Percentiles rank a stretch among this genome's conserved stretches.
Conservation (phyloP, 2,797 vertebrate genomes). For the Rhabdomys pumilio region DNA sequence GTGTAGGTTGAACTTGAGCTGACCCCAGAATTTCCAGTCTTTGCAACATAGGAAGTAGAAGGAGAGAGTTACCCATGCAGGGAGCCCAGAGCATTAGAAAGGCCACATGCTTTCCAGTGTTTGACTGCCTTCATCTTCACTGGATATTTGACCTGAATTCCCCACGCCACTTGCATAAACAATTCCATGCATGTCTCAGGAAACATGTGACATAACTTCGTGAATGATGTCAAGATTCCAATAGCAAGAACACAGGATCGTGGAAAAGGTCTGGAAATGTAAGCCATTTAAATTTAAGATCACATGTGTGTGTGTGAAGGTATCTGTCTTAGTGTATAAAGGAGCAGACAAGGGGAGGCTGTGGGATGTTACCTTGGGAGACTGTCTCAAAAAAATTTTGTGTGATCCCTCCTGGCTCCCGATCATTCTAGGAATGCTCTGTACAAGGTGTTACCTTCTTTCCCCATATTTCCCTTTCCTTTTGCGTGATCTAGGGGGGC, state of each 20-base stretch:
- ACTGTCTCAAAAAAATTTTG: not conserved
- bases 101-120: not conserved
- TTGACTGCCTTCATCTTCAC: constrained; percentile 55
- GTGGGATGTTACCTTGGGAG: not conserved
- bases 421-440: not conserved
- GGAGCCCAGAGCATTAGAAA: constrained; percentile 61
- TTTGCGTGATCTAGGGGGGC: not conserved
- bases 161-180: constrained; percentile 66
- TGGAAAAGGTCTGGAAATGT: constrained; percentile 44
- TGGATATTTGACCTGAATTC: constrained; percentile 74
- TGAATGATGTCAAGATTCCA: constrained; percentile 68
- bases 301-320: constrained; percentile 9
- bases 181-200: constrained; percentile 72
- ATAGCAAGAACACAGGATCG: constrained; percentile 40
- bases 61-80: constrained; percentile 64
- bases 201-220: constrained; percentile 70
- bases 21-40: constrained; percentile 67
- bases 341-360: not conserved
- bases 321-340: not conserved
- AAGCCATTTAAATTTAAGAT: constrained; percentile 25
- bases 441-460: not conserved
- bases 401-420: not conserved
- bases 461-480: not conserved
- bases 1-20: constrained; percentile 60
- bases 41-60: constrained; percentile 66